Evolutionary conservation across 2,113 vertebrate genomes (phyloP).

Genomic region (Dasyornis broadbenti): DNA sequence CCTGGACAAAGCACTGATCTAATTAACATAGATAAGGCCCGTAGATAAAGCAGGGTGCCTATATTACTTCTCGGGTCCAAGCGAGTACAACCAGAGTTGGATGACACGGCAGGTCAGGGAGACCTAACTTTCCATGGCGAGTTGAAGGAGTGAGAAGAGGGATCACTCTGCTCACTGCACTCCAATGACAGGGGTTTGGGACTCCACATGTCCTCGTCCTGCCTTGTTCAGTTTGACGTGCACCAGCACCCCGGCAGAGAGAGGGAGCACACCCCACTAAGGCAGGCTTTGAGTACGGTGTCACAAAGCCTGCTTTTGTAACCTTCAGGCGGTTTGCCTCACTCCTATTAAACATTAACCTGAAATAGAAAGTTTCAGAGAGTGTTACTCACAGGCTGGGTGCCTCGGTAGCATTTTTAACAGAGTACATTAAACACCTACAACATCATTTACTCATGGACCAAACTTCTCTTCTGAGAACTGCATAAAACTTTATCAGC

Average conservation of each 20-base stretch:
- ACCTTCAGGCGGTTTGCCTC: neutral
- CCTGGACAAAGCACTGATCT: neutral
- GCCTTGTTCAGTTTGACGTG: fast-evolving
- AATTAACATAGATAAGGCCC: constrained; percentile 13
- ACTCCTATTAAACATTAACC: neutral
- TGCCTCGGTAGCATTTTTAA: neutral
- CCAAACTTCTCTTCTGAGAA: neutral
- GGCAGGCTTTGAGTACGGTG: neutral
- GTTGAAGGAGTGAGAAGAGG: neutral
- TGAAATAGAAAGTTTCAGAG: neutral
- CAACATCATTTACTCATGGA: neutral
- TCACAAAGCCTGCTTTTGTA: neutral
- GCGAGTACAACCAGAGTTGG: neutral
- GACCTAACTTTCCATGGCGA: neutral
- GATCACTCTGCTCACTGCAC: fast-evolving
- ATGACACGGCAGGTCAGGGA: neutral
- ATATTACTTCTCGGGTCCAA: neutral
- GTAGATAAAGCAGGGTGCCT: neutral
- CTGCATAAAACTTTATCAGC: neutral
- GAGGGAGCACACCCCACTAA: neutral
- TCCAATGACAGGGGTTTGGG: fast-evolving
- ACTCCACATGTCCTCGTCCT: fast-evolving
- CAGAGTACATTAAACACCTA: neutral
- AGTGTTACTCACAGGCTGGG: neutral
- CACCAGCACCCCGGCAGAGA: neutral